phyloP scores from a whole-genome alignment of 2,113 vertebrate species.

The Dryoscopus gambensis region DNA sequence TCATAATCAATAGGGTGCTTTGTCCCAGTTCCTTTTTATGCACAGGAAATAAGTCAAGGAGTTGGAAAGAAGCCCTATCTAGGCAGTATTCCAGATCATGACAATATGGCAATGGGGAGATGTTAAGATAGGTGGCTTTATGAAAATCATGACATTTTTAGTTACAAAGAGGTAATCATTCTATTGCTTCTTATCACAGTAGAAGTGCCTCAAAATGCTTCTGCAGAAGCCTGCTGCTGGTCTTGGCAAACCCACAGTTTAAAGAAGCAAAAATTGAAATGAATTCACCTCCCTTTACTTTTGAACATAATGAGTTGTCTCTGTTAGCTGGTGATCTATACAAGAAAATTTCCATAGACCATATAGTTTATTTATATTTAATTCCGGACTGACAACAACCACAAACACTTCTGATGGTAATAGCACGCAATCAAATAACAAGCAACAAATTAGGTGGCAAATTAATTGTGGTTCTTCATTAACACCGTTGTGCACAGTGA shows the following conservation, averaged over 20 bases:
- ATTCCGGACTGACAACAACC: neutral
- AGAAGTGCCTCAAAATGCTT: neutral
- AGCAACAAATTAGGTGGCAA: neutral
- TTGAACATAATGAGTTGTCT: neutral
- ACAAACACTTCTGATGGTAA: neutral
- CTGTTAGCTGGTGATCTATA: neutral
- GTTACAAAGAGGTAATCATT: slow-evolving; percentile 29
- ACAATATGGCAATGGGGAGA: slow-evolving; percentile 30
- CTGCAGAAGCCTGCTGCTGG: neutral
- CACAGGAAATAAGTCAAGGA: slow-evolving; percentile 44
- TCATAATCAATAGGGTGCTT: slow-evolving; percentile 36
- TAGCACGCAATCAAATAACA: neutral
- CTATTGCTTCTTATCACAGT: neutral
- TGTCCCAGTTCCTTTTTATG: slow-evolving; percentile 39
- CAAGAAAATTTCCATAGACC: neutral
- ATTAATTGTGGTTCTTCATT: neutral
- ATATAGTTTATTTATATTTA: neutral
- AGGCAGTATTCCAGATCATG: slow-evolving; percentile 46
- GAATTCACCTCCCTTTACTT: neutral
- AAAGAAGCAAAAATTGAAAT: neutral
- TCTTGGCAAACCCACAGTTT: neutral
- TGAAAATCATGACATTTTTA: slow-evolving; percentile 38
- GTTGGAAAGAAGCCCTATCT: slow-evolving; percentile 39
- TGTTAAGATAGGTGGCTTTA: slow-evolving; percentile 38
- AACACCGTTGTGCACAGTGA: neutral